Percentiles rank a stretch among this genome's conserved stretches.
These are phyloP conservation scores for Platycnemis pennipes DNA, from an alignment of 2,888 invertebrate species.

Conservation along the genomic window DNA sequence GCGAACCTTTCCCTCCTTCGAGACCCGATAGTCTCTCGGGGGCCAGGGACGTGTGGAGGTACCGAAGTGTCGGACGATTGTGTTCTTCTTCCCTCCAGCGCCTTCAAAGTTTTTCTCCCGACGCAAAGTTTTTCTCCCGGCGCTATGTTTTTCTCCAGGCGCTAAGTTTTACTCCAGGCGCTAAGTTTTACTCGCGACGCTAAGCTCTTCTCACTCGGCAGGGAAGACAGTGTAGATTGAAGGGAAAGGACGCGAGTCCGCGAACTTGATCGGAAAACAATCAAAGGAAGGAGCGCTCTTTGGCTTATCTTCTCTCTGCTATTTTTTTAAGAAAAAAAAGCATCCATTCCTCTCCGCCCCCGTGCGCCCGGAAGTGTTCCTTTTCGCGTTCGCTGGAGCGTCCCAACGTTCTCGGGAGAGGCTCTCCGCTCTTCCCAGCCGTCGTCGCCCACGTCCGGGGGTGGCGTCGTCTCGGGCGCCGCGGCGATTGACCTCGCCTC, in stretches of 20 bases:
- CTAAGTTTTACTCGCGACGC: not conserved
- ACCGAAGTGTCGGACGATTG: not conserved
- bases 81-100: not conserved
- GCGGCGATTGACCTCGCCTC: not conserved
- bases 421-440: not conserved
- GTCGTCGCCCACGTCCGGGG: not conserved
- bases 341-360: not conserved
- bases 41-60: not conserved
- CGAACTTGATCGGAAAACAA: not conserved
- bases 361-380: not conserved
- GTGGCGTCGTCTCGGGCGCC: not conserved
- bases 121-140: not conserved
- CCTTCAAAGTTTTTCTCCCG: not conserved
- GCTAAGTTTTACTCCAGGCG: not conserved
- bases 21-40: not conserved
- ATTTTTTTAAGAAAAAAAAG: no score
- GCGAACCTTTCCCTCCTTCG: constrained; percentile 3
- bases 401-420: not conserved
- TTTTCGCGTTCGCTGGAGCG: constrained; percentile 28
- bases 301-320: not conserved
- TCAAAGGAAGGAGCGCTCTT: not conserved
- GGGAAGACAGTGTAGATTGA: not conserved
- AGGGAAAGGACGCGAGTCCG: not conserved
- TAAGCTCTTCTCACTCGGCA: not conserved
- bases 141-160: not conserved